Evolutionary conservation across 2,888 invertebrate species (phyloP).

Genomic region (Hyposoter dolosus): DNA sequence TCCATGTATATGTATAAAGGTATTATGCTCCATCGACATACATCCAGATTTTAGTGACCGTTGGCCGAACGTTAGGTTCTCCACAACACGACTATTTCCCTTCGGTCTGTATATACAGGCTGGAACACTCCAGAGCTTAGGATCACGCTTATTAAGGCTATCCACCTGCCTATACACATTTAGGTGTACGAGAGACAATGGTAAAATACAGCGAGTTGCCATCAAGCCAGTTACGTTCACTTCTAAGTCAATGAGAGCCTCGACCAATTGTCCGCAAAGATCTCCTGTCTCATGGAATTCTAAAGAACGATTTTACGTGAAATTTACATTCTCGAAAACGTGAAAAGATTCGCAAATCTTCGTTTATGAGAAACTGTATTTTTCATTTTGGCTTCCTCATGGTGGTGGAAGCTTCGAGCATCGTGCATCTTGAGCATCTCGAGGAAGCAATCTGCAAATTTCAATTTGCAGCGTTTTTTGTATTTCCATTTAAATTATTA

Average conservation of each 20-base stretch:
- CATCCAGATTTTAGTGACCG: slow-evolving; percentile 14
- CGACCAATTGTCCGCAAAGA: not conserved
- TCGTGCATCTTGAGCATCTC: too few relatives aligned
- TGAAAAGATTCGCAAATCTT: too few relatives aligned
- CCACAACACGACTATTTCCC: slow-evolving; percentile 3
- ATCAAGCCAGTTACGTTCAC: slow-evolving; percentile 51
- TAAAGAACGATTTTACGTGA: not conserved
- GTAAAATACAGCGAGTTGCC: slow-evolving; percentile 22
- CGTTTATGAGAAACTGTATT: too few relatives aligned
- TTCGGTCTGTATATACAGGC: slow-evolving; percentile 6
- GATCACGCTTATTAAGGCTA: slow-evolving; percentile 9
- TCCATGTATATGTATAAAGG: slow-evolving; percentile 12
- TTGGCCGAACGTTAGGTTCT: slow-evolving; percentile 7
- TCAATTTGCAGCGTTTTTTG: too few relatives aligned
- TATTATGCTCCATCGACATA: not conserved
- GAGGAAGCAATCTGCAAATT: too few relatives aligned
- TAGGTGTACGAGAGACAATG: not conserved
- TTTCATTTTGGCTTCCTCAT: too few relatives aligned
- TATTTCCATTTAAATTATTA: too few relatives aligned
- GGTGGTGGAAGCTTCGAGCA: too few relatives aligned
- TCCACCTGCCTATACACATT: not conserved
- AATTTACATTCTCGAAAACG: too few relatives aligned
- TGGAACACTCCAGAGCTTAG: slow-evolving; percentile 18
- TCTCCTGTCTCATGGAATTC: not conserved
- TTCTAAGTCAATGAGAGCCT: slow-evolving; percentile 40